Conservation (phyloP, 2,888 invertebrate species). For the Dendrolimus pini region DNA sequence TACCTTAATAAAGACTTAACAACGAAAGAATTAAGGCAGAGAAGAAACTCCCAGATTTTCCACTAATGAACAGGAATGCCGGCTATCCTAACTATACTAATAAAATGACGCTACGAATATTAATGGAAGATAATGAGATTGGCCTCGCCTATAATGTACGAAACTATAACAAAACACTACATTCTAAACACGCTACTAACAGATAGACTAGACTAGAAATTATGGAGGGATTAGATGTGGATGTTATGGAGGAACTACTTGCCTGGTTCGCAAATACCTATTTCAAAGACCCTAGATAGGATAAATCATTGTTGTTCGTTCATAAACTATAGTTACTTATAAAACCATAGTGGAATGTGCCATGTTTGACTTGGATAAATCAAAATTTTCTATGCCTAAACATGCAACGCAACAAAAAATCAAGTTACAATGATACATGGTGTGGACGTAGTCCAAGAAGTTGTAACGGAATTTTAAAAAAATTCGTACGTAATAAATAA, state of each 20-base stretch:
- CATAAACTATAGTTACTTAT: too few species aligned
- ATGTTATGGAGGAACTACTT: slow-evolving; percentile 45
- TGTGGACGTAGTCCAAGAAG: too few species aligned
- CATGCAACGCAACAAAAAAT: too few species aligned
- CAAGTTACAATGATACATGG: too few species aligned
- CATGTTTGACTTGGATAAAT: too few species aligned
- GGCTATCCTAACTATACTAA: slow-evolving; percentile 44
- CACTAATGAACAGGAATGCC: slow-evolving; percentile 18
- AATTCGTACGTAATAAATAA: too few species aligned
- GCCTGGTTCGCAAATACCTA: slow-evolving; percentile 4
- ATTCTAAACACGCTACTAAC: slow-evolving; percentile 26
- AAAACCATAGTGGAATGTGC: too few species aligned
- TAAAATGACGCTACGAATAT: slow-evolving; percentile 53
- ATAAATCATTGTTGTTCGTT: too few species aligned
- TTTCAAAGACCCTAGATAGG: too few species aligned
- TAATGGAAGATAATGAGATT: slow-evolving; percentile 57
- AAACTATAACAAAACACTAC: slow-evolving; percentile 51
- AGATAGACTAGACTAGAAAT: slow-evolving; percentile 43
- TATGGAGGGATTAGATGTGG: slow-evolving; percentile 66
- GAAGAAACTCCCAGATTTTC: background rate
- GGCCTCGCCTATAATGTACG: slow-evolving; percentile 54
- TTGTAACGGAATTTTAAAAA: too few species aligned
- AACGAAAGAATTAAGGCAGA: background rate
- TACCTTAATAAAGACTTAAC: background rate
- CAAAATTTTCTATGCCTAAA: too few species aligned